Base-by-base conservation (phyloP, 2,888 invertebrate species). In the Diachrysia chrysitis region DNA sequence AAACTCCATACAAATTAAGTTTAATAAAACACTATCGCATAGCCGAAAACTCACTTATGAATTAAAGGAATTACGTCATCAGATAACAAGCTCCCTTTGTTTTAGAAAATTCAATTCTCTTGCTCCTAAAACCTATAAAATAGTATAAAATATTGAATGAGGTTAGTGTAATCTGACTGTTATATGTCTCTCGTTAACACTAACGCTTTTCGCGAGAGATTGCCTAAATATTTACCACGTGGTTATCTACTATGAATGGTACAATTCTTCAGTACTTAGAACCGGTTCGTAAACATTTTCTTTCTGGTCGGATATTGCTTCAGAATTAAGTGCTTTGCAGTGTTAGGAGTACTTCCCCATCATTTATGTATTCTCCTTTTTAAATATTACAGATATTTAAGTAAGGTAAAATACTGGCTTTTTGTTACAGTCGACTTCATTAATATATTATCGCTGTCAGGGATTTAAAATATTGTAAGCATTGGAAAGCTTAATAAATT, bases 191-290 rank as follows among this genome's bases (percentile, higher is more conserved):
- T 89, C 89, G 78, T 58, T 84, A 72, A 46, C 64, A 56, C 72
- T 73, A 79, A 84, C 83, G 84, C 70, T 83, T 86, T 79, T 78
- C 80, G 76, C 83, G 83, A 81, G 78, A 81, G 83, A 82, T 83
- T 66, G 67, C 61, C 73, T 87, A 89, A 90, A 90, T 89, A 88
- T 90, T 90, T 89, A 87, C 83, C 85, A 82, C 66, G 73, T 85
- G n/a, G 84, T 71, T 72, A 73, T 73, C 73, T 79, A 83, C 74
- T 81, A 83, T 76, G 74, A 76, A 75, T 77, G 76, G 78, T 71
- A 60, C 62, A 76, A 73, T 76, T 78, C 78, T 81, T 74, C 48
- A 57, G 71, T 64, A 63, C 54, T 32, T 55, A 23, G 65, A 69
- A 69, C 5, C 37, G 42, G 2, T 10, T 25, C 48, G 37, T 77